phyloP scores from a whole-genome alignment of 2,113 vertebrate genomes.

The Rhinogobius similis region DNA sequence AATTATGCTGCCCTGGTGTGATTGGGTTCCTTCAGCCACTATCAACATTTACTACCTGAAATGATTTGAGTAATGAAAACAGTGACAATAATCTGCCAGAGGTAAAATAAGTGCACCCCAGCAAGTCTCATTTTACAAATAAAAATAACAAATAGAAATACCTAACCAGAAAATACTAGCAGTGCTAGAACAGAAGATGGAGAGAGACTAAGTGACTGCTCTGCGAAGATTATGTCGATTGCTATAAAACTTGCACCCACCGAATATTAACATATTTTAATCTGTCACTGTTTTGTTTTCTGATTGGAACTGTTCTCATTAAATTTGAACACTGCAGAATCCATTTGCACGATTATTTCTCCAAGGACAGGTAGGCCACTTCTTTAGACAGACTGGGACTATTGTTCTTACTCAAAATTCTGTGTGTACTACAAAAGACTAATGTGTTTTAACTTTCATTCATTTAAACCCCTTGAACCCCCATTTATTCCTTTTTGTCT shows the following conservation, averaged over 20 bases:
- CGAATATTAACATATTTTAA: background rate
- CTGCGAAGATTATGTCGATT: no score
- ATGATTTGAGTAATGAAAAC: slow-evolving; percentile 23
- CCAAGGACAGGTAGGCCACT: background rate
- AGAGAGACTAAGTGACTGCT: no score
- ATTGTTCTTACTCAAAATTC: background rate
- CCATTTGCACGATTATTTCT: background rate
- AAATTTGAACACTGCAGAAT: background rate
- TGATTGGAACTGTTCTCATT: background rate
- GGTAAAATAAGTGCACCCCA: slow-evolving; percentile 22
- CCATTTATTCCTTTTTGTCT: no score
- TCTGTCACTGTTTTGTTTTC: background rate
- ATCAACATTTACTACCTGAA: slow-evolving; percentile 23
- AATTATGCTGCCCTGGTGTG: slow-evolving; percentile 10
- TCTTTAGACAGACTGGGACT: background rate
- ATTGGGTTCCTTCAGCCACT: slow-evolving; percentile 26
- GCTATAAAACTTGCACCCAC: no score
- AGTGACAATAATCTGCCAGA: background rate
- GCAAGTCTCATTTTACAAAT: slow-evolving; percentile 8
- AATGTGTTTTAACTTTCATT: background rate
- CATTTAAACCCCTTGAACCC: background rate
- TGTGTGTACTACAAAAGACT: background rate
- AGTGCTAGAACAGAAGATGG: background rate
- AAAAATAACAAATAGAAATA: no score
- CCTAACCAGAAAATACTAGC: background rate